Base-by-base conservation (phyloP, 53 echinoderm and acorn worm genomes). In the Patiria pectinifera region DNA sequence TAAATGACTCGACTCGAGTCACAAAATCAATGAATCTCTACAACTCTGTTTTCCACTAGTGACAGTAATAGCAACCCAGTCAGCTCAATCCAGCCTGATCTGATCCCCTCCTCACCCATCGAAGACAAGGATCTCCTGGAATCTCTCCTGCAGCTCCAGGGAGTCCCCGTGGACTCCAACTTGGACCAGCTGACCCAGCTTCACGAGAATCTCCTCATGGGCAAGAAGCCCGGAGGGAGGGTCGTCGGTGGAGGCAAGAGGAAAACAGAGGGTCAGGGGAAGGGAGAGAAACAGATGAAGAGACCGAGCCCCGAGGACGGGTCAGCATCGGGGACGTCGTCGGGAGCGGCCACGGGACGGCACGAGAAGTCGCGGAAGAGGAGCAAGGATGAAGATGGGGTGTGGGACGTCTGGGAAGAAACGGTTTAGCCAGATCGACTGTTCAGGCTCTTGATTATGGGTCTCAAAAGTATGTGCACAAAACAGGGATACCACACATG, bases 381-480 rank as follows among this genome's bases (percentile, higher is more conserved):
- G 69, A 92, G 78, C 66, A 85, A 91, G 44, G 93, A 91, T 59
- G 97, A 97, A 72, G 95, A 95, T 22, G 94, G 94, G 15, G 94
- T 95, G 19, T 97, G 97, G 97, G 95, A 93, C 78, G 97, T 97
- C 46, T 97, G 97, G 97, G 97, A 97, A 76, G 97, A 97, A 84
- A 97, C 97, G n/a, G 97, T 97, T 15, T 97, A 91, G 94, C 11
- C 18, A 24, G 11, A 76, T 11, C 16, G 71, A 22, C 4, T 76
- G 22, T 24, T 7, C 43, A 11, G 43, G 14, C 18, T 43, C 76
- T 11, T 2, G 24, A 24, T 19, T 22, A 25, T 11, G 25, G 43
- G 76, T n/a, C 76, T 7, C 18, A 7, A 18, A 15, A 24, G 66
- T 13, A 66, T 66, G 4, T 66, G 59, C 6, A 53, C 53, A 53